phyloP scores from a whole-genome alignment of 2,113 vertebrate genomes.

The Lophochroa leadbeateri region DNA sequence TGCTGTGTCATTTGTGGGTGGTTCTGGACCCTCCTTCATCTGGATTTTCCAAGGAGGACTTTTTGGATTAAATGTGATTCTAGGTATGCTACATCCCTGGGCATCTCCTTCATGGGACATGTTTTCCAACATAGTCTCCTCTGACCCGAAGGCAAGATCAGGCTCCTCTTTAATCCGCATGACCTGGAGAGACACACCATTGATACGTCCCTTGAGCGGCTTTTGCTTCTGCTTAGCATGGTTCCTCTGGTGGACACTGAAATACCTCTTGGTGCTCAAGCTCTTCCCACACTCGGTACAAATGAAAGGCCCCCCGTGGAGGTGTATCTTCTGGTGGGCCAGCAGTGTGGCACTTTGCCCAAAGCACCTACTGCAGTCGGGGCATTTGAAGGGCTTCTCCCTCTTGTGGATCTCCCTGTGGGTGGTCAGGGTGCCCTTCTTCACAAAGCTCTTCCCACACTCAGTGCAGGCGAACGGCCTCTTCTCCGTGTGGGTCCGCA shows the following conservation, averaged over 20 bases:
- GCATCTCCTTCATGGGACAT: background rate
- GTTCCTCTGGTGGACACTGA: background rate
- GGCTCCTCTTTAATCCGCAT: background rate
- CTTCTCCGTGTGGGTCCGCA: background rate
- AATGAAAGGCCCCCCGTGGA: background rate
- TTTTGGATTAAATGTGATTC: background rate
- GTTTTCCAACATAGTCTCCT: background rate
- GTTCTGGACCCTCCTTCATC: background rate
- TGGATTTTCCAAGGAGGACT: background rate
- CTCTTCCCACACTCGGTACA: slow-evolving; percentile 19
- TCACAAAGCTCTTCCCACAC: background rate
- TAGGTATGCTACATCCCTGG: background rate
- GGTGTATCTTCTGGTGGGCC: slow-evolving; percentile 28
- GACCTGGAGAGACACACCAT: background rate
- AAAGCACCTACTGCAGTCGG: background rate
- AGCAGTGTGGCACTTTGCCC: background rate
- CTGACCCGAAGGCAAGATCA: background rate
- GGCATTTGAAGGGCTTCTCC: slow-evolving; percentile 19
- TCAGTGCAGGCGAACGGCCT: background rate
- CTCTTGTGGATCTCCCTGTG: background rate
- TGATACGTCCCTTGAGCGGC: accelerated
- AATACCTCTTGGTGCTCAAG: background rate
- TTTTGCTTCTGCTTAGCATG: background rate
- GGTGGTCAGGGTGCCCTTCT: background rate
- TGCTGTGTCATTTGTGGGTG: background rate